Evolutionary conservation across 2,888 invertebrate species (phyloP), one percentile per base, ranked within the genome.

Genomic region (Hoplodrina ambigua): DNA sequence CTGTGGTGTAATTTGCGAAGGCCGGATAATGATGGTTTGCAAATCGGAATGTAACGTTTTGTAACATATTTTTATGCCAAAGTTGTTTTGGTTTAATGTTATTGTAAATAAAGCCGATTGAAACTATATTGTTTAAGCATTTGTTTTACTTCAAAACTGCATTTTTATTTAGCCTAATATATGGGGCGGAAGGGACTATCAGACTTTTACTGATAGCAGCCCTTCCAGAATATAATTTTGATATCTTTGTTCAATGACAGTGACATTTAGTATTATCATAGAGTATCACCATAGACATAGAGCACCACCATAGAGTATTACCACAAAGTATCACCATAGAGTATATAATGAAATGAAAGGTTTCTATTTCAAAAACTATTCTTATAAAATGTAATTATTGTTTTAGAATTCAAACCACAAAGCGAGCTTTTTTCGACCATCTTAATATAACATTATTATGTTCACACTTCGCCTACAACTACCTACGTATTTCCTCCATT

Each of bases 1-100:
- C 59, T 78, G 78, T 72, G 62, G 69, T 70, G 55, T 67, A 66
- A 73, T 71, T 82, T 58, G 54, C 41, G 75, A 83, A 83, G 83
- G 82, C 44, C 72, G 49, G 44, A 11, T 58, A 69, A 53, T 54
- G 53, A 57, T 73, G 68, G 67, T 58, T 73, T 66, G 75, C 49
- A 57, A 73, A 52, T 63, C 53, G 62, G 20, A 78, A 62, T 69
- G 25, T 57, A 15, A 65, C 30, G 20, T 66, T 66, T 78, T 66
- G 78, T 46, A 78, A 78, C 33, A 75, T 33, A 60, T 67, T 72
- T 72, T 68, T 67, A 60, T 72, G 49, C 30, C 53, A 60, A 59
- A 49, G 5, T 49, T 41, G 58, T 54, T 37, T 59, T 46, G 25
- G 8, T 61, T 37, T 52, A 58, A 19, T 68, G 7, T 13, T 46